A percentile compares a stretch with the other conserved stretches of the same genome.
phyloP scores from a whole-genome alignment of 1,140 invertebrate genomes.

The Ditylenchus dipsaci region DNA sequence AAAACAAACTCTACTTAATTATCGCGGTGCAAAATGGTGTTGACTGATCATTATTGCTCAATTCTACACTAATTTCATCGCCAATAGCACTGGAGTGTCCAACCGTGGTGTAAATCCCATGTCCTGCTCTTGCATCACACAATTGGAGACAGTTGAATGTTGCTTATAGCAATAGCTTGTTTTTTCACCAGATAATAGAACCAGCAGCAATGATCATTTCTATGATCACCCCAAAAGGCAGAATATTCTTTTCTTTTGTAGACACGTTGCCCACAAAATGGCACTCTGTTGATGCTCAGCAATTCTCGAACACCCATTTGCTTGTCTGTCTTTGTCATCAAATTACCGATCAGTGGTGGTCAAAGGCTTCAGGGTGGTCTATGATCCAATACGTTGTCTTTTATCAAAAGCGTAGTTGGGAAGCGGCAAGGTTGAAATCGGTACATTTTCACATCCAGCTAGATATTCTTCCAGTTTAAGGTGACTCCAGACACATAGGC shows the following conservation, averaged over 20 bases:
- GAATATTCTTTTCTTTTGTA: background rate
- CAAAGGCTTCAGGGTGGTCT: background rate
- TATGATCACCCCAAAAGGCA: background rate
- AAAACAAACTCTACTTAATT: too few species aligned
- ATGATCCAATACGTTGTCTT: background rate
- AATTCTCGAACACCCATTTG: background rate
- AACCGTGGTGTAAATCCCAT: background rate
- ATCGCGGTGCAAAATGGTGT: too few species aligned
- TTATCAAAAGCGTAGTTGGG: too few species aligned
- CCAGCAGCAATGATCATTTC: conserved; percentile 2
- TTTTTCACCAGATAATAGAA: background rate
- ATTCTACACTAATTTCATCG: too few species aligned
- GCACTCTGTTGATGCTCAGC: background rate
- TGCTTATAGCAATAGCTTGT: background rate
- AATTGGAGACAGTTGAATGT: background rate
- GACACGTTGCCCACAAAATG: conserved; percentile 1
- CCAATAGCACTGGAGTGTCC: background rate
- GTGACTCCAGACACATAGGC: too few species aligned
- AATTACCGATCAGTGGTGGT: conserved; percentile 1
- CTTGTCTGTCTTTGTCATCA: background rate
- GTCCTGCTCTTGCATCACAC: background rate
- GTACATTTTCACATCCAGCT: too few species aligned
- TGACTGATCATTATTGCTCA: too few species aligned
- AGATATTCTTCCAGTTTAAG: too few species aligned
- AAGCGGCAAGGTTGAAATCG: too few species aligned